Base-by-base conservation (phyloP, 1,140 invertebrate species). In the Chymomyza costata region DNA sequence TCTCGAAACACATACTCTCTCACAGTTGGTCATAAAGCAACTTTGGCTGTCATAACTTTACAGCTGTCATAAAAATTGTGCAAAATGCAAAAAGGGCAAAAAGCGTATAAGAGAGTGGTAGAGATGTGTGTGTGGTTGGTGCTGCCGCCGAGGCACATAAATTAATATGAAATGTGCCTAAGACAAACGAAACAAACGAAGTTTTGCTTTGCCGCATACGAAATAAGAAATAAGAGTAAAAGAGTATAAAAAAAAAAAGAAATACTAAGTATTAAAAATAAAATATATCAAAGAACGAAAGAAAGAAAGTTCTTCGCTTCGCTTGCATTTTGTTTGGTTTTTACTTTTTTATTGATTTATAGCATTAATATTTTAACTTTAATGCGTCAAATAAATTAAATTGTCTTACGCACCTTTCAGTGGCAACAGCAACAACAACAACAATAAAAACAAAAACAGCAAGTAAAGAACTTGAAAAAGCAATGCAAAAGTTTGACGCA, bases 351-450 rank as follows among this genome's bases (percentile, higher is more conserved):
- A 80, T 80, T 80, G 73, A 80, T 80, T 80, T 80, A 80, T 80
- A 59, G 73, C 73, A 68, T 64, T 80, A 80, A 80, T 80, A 80
- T 80, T 80, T 80, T 60, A 68, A 59, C 73, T 80, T 73, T 80
- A 80, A 80, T 80, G 73, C 73, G 65, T 80, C 73, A 73, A 80
- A 80, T 80, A 80, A 80, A 80, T 80, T 80, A 80, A 80, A 80
- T 80, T 80, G 73, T 80, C 73, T 80, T 78, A 73, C 73, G 73
- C 71, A 78, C 73, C 73, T 78, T 78, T 71, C 50, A 60, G 11
- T 50, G 17, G 52, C 63, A 55, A 58, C 51, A 45, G 61, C 21
- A 25, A 25, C 32, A 34, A 34, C 13, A 34, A 6, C 13, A 34
- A 34, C 8, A 34, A n/a, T n/a, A n/a, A n/a, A n/a, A n/a, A n/a